These are phyloP conservation scores for Hephaestus fuliginosus DNA, from an alignment of 2,797 vertebrate species.

Conservation along the genomic window DNA sequence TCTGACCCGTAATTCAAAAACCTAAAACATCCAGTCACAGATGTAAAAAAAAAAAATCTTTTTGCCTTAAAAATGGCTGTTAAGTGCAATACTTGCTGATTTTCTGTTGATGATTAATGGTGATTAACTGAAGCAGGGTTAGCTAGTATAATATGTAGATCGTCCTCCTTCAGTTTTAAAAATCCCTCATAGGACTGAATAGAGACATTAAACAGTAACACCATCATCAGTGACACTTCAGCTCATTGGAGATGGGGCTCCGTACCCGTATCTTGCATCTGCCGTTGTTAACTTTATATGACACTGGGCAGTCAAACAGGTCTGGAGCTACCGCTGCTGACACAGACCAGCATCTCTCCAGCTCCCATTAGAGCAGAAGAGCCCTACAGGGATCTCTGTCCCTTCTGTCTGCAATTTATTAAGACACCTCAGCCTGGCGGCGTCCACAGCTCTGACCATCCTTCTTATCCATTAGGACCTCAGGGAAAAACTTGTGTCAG, in stretches of 20 bases:
- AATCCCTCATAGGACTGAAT: neutral
- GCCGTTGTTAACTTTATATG: slow-evolving; percentile 29
- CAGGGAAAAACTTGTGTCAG: slow-evolving; percentile 27
- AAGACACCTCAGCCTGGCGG: slow-evolving; percentile 47
- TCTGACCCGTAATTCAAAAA: neutral
- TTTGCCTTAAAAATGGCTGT: too few species aligned
- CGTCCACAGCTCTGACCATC: slow-evolving; percentile 20
- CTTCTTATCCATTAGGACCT: slow-evolving; percentile 41
- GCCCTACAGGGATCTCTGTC: slow-evolving; percentile 52
- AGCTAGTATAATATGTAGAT: neutral
- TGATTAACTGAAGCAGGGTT: neutral
- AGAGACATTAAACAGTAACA: slow-evolving; percentile 47
- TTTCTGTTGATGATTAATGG: neutral
- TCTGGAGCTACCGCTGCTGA: slow-evolving; percentile 27
- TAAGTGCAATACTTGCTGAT: neutral
- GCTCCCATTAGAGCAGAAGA: slow-evolving; percentile 30
- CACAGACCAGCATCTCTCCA: slow-evolving; percentile 40
- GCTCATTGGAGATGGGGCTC: neutral
- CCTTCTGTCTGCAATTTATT: slow-evolving; percentile 48
- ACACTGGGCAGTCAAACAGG: slow-evolving; percentile 23
- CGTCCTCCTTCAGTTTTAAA: neutral
- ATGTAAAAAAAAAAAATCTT: neutral
- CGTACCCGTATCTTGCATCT: slow-evolving; percentile 22
- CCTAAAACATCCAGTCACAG: neutral
- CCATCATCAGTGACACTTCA: slow-evolving; percentile 15